Evolutionary conservation across 1,140 invertebrate species (phyloP).

Genomic region (Lucilia cuprina): DNA sequence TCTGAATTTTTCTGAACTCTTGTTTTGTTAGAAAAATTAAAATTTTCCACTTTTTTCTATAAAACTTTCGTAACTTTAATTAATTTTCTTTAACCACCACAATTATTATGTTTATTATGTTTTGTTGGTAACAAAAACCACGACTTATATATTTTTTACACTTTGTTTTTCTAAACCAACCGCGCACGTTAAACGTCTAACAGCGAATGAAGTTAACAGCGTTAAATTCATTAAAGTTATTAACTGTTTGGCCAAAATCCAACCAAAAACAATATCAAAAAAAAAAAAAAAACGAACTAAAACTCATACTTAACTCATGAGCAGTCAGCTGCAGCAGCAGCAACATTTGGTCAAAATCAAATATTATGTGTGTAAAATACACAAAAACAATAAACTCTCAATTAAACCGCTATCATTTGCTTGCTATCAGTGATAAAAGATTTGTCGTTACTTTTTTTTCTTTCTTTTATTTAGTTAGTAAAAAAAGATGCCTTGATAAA

Average conservation of each 20-base stretch:
- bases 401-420: not conserved
- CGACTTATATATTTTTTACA: no score
- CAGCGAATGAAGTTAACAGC: conserved; percentile 23
- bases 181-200: conserved; percentile 2
- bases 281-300: not conserved
- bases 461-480: no score
- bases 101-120: not conserved
- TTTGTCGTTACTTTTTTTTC: not conserved
- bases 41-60: not conserved
- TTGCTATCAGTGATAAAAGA: not conserved
- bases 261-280: not conserved
- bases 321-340: not conserved
- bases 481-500: not conserved
- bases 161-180: not conserved
- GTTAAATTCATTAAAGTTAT: conserved; percentile 22
- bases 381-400: not conserved
- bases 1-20: not conserved
- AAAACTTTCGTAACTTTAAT: not conserved
- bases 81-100: no score
- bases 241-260: conserved; percentile 19
- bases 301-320: not conserved
- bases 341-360: not conserved
- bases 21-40: not conserved
- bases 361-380: not conserved
- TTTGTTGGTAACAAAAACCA: no score